phyloP scores from a whole-genome alignment of 2,797 vertebrate genomes.

The Danio choprae region DNA sequence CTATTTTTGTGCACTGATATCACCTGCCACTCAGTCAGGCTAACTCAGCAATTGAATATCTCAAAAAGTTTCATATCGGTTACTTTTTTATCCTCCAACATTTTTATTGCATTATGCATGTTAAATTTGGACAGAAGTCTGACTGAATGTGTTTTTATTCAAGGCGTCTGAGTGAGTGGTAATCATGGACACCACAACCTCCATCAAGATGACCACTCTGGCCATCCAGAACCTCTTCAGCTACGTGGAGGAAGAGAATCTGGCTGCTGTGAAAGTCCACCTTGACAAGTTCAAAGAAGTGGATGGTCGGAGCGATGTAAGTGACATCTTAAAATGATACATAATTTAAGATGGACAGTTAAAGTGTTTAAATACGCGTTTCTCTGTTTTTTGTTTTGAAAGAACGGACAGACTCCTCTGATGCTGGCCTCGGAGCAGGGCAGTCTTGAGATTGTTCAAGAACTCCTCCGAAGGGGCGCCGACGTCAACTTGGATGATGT shows the following conservation, averaged over 20 bases:
- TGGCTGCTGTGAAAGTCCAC: conserved; percentile 86
- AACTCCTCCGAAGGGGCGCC: conserved; percentile 91
- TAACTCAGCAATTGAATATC: neutral
- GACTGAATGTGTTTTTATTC: neutral
- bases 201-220: conserved; percentile 91
- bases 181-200: conserved; percentile 81
- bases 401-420: conserved; percentile 95
- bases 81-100: conserved; percentile 15
- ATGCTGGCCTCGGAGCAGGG: conserved; percentile 97
- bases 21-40: conserved; percentile 7
- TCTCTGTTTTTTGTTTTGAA: conserved; percentile 51
- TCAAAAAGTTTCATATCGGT: neutral
- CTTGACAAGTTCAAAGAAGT: conserved; percentile 97
- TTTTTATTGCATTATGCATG: neutral
- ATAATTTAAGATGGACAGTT: neutral
- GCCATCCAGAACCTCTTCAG: conserved; percentile 93
- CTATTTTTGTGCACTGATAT: neutral
- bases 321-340: conserved; percentile 36
- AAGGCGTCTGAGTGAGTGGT: conserved; percentile 55
- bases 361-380: neutral
- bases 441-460: conserved; percentile 93
- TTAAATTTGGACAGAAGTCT: neutral
- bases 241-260: conserved; percentile 96
- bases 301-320: conserved; percentile 94
- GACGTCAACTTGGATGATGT: conserved; percentile 96